Percentiles rank a stretch among this genome's conserved stretches.
Conservation (phyloP, 2,888 invertebrate species). For the Spilosoma lubricipeda region DNA sequence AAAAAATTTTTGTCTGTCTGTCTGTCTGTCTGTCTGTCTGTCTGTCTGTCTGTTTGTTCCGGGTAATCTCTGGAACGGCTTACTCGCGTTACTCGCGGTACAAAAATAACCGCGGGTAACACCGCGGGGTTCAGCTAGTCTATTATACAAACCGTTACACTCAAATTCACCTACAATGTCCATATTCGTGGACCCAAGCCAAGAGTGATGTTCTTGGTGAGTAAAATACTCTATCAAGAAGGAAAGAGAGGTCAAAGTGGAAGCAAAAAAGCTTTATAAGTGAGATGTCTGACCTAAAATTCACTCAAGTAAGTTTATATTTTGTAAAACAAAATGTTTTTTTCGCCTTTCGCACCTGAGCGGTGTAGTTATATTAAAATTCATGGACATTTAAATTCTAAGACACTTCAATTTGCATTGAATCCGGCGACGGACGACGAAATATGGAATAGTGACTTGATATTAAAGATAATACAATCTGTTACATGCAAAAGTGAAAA, state of each 20-base stretch:
- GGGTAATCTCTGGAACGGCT: too few relatives aligned
- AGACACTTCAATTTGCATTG: conserved; percentile 59
- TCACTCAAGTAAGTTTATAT: neutral
- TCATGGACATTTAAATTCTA: conserved; percentile 49
- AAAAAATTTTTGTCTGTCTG: too few relatives aligned
- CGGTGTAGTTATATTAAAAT: conserved; percentile 40
- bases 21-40: too few relatives aligned
- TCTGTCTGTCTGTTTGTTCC: too few relatives aligned
- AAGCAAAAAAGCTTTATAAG: neutral
- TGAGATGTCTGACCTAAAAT: neutral
- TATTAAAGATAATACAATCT: conserved; percentile 20
- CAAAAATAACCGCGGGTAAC: too few relatives aligned
- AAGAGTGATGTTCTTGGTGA: too few relatives aligned
- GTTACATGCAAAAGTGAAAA: neutral
- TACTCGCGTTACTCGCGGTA: too few relatives aligned
- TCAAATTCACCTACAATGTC: too few relatives aligned
- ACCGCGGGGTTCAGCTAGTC: too few relatives aligned
- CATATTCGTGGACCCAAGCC: too few relatives aligned
- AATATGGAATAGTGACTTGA: conserved; percentile 23
- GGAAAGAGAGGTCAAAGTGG: neutral
- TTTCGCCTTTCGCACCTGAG: conserved; percentile 31
- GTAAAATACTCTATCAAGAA: too few relatives aligned
- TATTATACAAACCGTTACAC: too few relatives aligned
- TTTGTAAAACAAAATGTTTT: conserved; percentile 37
- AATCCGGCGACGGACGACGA: conserved; percentile 27